Base-by-base conservation (phyloP, 2,888 invertebrate genomes). In the Apamea epomidion region DNA sequence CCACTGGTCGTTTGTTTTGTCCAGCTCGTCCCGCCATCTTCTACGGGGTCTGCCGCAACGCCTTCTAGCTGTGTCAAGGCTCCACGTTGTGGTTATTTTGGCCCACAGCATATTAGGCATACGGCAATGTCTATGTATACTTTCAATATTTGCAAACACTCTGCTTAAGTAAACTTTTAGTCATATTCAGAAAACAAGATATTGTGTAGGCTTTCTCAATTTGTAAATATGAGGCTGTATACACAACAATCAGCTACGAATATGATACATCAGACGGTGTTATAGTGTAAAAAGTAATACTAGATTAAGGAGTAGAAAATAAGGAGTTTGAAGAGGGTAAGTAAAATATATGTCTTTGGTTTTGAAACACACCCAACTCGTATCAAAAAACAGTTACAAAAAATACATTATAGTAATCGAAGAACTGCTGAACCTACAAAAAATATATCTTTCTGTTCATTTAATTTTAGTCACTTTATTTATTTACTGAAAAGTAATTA, bases 101-200 rank as follows among this genome's bases (percentile, higher is more conserved):
- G 32, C 32, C 32, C 32, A 32, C 32, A 32, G 32, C 32, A 2
- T 32, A 32, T 32, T 1, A 32, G 32, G 32, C 32, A 32, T 32
- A 32, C 32, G 32, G 32, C 32, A 32, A 32, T 32, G 2, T 32
- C 32, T 1, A 32, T 32, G 32, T 32, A 65, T 72, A 79, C 29
- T 79, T 72, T 58, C 48, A 25, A 64, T 79, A 83, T 83, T 83
- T 83, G 32, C 71, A n/a, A 62, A 72, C 74, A 83, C 83, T 75
- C 62, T 42, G 58, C 62, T 21, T 68, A 10, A 6, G 78, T 72
- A 79, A 45, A 68, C 79, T 58, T 78, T 70, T 48, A 62, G 62
- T 48, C 67, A 51, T 29, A 48, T 68, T 64, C 62, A 83, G 79
- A 72, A 83, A 54, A 83, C 64, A 79, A 72, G 21, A 83, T 69